These are phyloP conservation scores for Nothoprocta perdicaria DNA, from an alignment of 2,113 vertebrate species.

Conservation along the genomic window DNA sequence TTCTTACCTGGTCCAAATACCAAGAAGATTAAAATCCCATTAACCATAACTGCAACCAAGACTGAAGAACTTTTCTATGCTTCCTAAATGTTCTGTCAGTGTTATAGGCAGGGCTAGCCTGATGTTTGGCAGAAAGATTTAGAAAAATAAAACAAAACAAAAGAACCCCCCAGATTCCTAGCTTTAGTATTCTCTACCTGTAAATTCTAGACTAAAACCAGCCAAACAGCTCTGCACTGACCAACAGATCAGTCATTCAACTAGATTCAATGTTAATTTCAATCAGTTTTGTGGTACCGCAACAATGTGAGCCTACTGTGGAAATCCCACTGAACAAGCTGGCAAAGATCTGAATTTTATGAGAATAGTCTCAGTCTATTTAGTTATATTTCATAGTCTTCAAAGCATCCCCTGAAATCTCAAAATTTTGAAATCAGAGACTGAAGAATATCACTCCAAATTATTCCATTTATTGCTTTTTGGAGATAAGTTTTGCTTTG, in stretches of 20 bases:
- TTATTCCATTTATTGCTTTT: not conserved
- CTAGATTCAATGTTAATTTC: not conserved
- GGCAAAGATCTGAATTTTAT: not conserved
- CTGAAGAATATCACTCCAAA: not conserved
- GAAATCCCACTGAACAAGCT: not conserved
- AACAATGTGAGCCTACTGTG: not conserved
- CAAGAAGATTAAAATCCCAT: constrained; percentile 64
- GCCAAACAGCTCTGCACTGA: not conserved
- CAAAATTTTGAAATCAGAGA: not conserved
- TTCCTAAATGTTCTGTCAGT: constrained; percentile 23
- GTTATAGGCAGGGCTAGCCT: not conserved
- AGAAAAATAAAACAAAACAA: not conserved
- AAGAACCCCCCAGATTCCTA: not conserved
- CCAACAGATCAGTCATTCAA: not conserved
- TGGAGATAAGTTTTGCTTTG: not conserved
- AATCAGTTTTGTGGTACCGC: not conserved
- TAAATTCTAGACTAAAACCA: not conserved
- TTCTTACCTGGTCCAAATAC: constrained; percentile 55
- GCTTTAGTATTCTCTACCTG: not conserved
- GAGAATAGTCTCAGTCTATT: not conserved
- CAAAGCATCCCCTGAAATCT: not conserved
- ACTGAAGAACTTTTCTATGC: constrained; percentile 6
- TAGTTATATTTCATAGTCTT: not conserved
- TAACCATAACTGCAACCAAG: constrained; percentile 13
- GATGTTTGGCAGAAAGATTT: not conserved